Base-by-base conservation (phyloP, 1,140 invertebrate species). In the Planococcus citri region DNA sequence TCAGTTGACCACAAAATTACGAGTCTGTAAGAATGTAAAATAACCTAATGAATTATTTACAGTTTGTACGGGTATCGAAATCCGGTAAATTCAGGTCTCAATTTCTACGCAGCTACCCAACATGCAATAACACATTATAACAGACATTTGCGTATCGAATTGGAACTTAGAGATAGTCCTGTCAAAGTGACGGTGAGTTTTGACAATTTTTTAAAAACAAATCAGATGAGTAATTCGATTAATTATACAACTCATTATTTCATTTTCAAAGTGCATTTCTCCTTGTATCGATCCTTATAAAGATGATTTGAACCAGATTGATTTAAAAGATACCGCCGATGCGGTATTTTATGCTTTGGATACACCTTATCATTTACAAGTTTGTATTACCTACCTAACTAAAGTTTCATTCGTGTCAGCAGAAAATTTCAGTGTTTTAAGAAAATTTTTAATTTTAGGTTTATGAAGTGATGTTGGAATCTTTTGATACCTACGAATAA, bases 151-250 rank as follows among this genome's bases (percentile, higher is more conserved):
- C 60, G 60, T 25, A 12, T 17, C 1, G 60, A 64, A 25, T 20
- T 64, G 60, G 20, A 64, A 64, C 3, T 22, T 1, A 3, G 20
- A 25, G 60, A 64, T 27, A 64, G 60, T 27, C 1, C 8, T 1
- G 25, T 64, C 22, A 64, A 64, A 64, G 60, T 64, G 22, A 64
- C 60, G 60, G 60, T 64, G 10, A 51, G 25, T 64, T 58, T 58
- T n/a, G 51, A n/a, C 4, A 33, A 33, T n/a, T n/a, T n/a, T n/a
- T n/a, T n/a, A n/a, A n/a, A n/a, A n/a, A n/a, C n/a, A n/a, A n/a
- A n/a, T n/a, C n/a, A n/a, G n/a, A n/a, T 37, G 14, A 37, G 33
- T 8, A 37, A 8, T 37, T 37, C 33, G 14, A 37, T 6, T 37
- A n/a, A 6, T 14, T 37, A 37, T 37, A 37, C 14, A 37, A 37